Percentiles rank a stretch among this genome's conserved stretches.
These are phyloP conservation scores for Australoheros scitulus DNA, from an alignment of 2,113 vertebrate genomes.

Conservation along the genomic window DNA sequence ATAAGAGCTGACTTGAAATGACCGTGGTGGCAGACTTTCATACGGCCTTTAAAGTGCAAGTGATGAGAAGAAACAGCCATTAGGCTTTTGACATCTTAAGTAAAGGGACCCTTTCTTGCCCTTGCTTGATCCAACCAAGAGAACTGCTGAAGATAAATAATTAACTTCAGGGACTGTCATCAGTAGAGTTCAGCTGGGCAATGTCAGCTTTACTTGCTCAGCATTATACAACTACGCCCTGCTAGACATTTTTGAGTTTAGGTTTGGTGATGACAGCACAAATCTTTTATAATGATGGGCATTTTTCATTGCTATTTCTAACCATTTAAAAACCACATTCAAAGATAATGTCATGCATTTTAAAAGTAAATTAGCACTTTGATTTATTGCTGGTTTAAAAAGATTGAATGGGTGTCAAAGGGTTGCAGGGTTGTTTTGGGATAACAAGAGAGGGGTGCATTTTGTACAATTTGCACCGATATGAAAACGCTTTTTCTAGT, in stretches of 20 bases:
- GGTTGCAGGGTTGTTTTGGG: not conserved
- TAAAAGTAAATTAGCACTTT: not conserved
- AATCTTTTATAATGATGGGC: not conserved
- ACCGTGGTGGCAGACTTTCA: conserved; percentile 21
- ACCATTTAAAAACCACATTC: not conserved
- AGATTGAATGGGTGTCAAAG: not conserved
- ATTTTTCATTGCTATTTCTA: not conserved
- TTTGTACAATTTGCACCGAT: not conserved
- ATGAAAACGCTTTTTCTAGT: not conserved
- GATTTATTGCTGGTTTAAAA: not conserved
- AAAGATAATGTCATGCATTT: not conserved
- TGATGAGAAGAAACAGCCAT: conserved; percentile 25
- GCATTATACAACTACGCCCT: conserved; percentile 17
- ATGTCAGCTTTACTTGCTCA: conserved; percentile 27
- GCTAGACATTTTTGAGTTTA: not conserved
- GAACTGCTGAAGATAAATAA: conserved; percentile 55
- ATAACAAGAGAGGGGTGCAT: not conserved
- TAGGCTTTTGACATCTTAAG: conserved; percentile 37
- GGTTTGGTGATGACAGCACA: conserved; percentile 1
- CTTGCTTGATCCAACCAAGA: conserved; percentile 26
- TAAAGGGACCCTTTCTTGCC: conserved; percentile 24
- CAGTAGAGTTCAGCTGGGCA: conserved; percentile 16
- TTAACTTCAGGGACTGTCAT: conserved; percentile 43
- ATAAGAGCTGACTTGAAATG: conserved; percentile 28
- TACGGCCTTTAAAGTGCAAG: conserved; percentile 14